phyloP scores from a whole-genome alignment of 2,888 invertebrate genomes.

The Dynastes grantii region DNA sequence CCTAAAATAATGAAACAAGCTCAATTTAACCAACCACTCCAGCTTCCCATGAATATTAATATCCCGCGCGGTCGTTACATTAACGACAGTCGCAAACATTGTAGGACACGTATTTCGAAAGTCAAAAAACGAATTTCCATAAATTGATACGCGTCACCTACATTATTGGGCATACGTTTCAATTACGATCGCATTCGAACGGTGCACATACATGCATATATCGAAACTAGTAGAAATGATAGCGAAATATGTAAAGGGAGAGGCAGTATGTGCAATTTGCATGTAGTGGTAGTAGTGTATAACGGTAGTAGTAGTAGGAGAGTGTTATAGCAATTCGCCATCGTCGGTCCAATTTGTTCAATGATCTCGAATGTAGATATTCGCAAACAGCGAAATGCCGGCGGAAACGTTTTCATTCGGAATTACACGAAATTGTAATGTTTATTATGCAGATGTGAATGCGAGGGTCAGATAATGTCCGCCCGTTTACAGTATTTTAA shows the following conservation, averaged over 20 bases:
- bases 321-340: constrained; percentile 1
- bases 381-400: constrained; percentile 45
- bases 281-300: constrained; percentile 10
- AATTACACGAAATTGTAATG: constrained; percentile 49
- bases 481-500: constrained; percentile 24
- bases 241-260: too few relatives aligned
- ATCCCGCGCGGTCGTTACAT: not conserved
- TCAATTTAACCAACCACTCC: not conserved
- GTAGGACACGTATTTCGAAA: not conserved
- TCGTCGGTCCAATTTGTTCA: constrained; percentile 45
- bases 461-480: constrained; percentile 42
- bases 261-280: not conserved
- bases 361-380: constrained; percentile 45
- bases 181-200: constrained; percentile 34
- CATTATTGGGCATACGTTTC: constrained; percentile 30
- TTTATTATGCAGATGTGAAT: constrained; percentile 49
- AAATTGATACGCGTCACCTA: constrained; percentile 23
- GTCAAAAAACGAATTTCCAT: constrained; percentile 22
- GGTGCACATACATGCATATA: constrained; percentile 3
- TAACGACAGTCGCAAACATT: constrained; percentile 8
- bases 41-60: constrained; percentile 10
- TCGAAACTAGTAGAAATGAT: not conserved
- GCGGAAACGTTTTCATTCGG: constrained; percentile 39
- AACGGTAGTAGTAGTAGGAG: not conserved
- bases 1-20: constrained; percentile 5